Base-by-base conservation (phyloP, 2,797 vertebrate genomes). In the Esox lucius region DNA sequence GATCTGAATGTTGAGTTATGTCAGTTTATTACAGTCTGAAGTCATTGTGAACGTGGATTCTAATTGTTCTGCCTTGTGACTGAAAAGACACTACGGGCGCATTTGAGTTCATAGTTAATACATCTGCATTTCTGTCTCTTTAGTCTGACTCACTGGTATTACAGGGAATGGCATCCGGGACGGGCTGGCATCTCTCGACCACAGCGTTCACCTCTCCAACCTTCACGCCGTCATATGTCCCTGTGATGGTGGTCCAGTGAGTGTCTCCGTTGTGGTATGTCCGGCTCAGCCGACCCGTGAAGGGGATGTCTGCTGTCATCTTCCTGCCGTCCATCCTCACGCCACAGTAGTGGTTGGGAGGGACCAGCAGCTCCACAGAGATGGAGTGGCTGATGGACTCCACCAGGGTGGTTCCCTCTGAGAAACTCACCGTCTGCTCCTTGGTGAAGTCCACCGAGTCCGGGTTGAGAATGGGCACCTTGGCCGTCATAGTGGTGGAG, bases 321-420 rank as follows among this genome's bases (percentile, higher is more conserved):
- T 89, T 90, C 72, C 86, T 85, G n/a, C 87, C 93, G 0, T 92
- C 91, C 91, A 94, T 93, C 80, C 86, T 85, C 73, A 92, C 85
- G 0, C 70, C 19, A 75, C 93, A 94, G 28, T 85, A 91, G 78
- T 92, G 83, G 78, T 90, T 91, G 28, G 91, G 91, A 0, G 85
- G 89, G 1, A 93, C 88, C 31, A 76, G 28, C n/a, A 93, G 71
- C 76, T 87, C 68, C 77, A 94, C 89, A 0, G 88, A 83, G 26
- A 92, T 78, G 0, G 75, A 22, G 74, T 92, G 91, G 33, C 84
- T 80, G 75, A 93, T 70, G n/a, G 90, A 77, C 74, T 92, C 91
- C 33, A 72, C 70, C 42, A 73, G 73, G 24, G 72, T 85, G 26
- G 90, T 92, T 1, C 91, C 91, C 77, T 92, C 86, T 0, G 88